Evolutionary conservation across 2,797 vertebrate species (phyloP).

Genomic region (Paratrypauchen microcephalus): DNA sequence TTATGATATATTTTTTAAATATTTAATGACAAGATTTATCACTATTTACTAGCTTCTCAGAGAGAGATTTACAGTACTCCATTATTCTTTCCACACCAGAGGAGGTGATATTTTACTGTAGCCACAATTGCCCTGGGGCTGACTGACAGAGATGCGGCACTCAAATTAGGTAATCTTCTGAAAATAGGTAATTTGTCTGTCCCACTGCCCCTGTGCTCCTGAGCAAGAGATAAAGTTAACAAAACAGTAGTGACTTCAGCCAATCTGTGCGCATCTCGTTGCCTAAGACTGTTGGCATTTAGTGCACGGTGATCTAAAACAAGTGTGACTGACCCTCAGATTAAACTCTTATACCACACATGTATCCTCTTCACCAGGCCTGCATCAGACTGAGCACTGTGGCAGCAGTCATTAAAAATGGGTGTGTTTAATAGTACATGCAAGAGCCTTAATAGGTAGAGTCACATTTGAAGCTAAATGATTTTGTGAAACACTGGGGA

Average conservation of each 20-base stretch:
- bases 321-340: conserved; percentile 76
- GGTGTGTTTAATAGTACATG: conserved; percentile 48
- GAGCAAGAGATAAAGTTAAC: conserved; percentile 26
- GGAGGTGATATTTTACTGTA: background rate
- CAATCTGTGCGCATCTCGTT: conserved; percentile 61
- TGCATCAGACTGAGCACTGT: conserved; percentile 35
- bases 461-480: conserved; percentile 54
- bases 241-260: conserved; percentile 40
- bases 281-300: conserved; percentile 72
- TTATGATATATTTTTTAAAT: background rate
- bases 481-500: conserved; percentile 69
- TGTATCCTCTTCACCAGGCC: conserved; percentile 47
- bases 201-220: conserved; percentile 24
- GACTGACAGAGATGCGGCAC: background rate
- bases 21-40: background rate
- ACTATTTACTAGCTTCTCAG: background rate
- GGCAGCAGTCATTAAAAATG: conserved; percentile 36
- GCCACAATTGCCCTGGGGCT: background rate
- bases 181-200: background rate
- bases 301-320: conserved; percentile 78
- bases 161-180: background rate
- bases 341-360: conserved; percentile 72
- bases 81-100: background rate
- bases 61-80: background rate
- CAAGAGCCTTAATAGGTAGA: conserved; percentile 29